These are phyloP conservation scores for Chaenodraco wilsoni DNA, from an alignment of 2,797 vertebrate species.

Conservation along the genomic window DNA sequence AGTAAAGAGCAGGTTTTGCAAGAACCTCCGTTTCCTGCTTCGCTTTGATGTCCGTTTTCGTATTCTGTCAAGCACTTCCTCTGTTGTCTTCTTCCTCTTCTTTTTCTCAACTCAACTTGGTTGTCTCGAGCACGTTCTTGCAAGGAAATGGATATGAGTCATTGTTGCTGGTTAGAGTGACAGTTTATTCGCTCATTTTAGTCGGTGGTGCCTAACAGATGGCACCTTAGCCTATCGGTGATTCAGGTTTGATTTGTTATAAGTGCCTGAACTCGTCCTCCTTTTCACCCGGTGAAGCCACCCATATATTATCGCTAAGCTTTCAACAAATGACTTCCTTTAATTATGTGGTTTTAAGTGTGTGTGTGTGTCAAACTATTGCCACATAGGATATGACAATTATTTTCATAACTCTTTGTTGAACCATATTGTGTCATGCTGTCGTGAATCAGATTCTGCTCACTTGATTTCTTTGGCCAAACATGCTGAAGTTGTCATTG, in stretches of 20 bases:
- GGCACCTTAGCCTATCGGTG: conserved; percentile 11
- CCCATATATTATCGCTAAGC: background rate
- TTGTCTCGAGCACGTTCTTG: conserved; percentile 31
- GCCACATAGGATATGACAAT: background rate
- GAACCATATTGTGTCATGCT: background rate
- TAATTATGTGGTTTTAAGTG: conserved; percentile 14
- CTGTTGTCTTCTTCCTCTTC: conserved; percentile 39
- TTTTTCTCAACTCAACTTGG: conserved; percentile 26
- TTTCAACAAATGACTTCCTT: conserved; percentile 17
- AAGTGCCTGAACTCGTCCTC: background rate
- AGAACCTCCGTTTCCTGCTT: conserved; percentile 58
- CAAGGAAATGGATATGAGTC: conserved; percentile 74
- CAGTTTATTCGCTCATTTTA: conserved; percentile 51
- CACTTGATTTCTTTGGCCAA: conserved; percentile 7
- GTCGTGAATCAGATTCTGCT: conserved; percentile 13
- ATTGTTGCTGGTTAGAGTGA: conserved; percentile 53
- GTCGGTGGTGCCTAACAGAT: conserved; percentile 13
- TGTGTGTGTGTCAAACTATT: background rate
- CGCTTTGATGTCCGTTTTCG: conserved; percentile 60
- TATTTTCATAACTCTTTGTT: conserved; percentile 2
- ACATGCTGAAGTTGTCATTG: conserved; percentile 1
- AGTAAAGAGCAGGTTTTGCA: conserved; percentile 36
- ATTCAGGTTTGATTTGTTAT: conserved; percentile 38
- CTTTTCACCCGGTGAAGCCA: conserved; percentile 1
- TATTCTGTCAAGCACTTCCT: conserved; percentile 56